Evolutionary conservation across 2,888 invertebrate genomes (phyloP).

Genomic region (Sminthurinus aureus): DNA sequence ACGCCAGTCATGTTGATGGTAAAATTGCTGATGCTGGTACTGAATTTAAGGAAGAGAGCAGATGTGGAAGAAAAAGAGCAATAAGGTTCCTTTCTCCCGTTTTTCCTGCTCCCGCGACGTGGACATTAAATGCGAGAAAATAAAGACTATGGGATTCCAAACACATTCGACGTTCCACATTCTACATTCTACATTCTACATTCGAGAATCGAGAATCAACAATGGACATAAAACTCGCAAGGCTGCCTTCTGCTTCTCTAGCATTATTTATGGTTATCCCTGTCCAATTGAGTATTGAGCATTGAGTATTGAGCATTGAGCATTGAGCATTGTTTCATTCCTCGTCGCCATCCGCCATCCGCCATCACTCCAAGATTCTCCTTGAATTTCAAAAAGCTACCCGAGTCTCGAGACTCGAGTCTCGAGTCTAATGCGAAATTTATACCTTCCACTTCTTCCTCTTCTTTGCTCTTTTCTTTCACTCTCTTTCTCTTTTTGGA

Average conservation of each 20-base stretch:
- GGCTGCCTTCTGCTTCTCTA: conserved; percentile 16
- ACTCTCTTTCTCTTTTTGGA: neutral
- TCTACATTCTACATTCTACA: neutral
- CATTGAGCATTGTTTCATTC: conserved; percentile 1
- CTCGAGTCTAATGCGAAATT: conserved; percentile 15
- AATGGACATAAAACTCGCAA: conserved; percentile 19
- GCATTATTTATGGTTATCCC: conserved; percentile 28
- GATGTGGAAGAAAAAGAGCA: neutral
- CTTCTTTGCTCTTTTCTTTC: neutral
- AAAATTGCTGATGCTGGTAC: too few species aligned
- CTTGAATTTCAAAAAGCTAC: conserved; percentile 28
- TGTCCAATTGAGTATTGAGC: neutral
- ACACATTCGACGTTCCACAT: neutral
- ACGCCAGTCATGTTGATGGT: too few species aligned
- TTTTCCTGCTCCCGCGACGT: neutral
- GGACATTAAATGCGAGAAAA: conserved; percentile 6
- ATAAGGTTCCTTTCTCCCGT: neutral
- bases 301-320: too few species aligned
- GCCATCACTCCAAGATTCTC: neutral
- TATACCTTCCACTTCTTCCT: neutral
- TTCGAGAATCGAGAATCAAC: too few species aligned
- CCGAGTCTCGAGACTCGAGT: neutral
- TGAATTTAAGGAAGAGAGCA: neutral
- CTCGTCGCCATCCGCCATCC: neutral
- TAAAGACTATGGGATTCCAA: conserved; percentile 8